Evolutionary conservation across 1,140 invertebrate genomes (phyloP), one percentile per base, ranked within the genome.

Genomic region (Drosophila albomicans): DNA sequence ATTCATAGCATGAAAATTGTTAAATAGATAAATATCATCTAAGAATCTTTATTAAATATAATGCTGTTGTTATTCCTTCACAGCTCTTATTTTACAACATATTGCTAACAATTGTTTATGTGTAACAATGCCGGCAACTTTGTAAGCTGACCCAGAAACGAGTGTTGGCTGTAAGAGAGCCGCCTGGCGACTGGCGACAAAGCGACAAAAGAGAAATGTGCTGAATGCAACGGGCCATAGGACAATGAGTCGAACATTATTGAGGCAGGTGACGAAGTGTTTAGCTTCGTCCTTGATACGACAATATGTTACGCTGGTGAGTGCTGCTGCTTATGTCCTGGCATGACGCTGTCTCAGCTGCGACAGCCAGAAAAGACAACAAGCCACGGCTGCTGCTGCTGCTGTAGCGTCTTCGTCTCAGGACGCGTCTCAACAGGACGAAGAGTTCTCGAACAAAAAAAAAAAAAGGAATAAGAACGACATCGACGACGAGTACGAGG

Each of bases 281-380:
- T 89, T 74, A 70, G 72, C 81, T 90, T 90, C 85, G 86, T 86
- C 85, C 81, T 90, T 89, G 85, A 89, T 88, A 75, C 85, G 86
- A 90, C 85, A 89, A 89, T 89, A 89, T 89, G 85, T 81, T 85
- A 82, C 62, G 59, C 62, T 79, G 59, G 57, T 75, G 63, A 68
- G 68, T 70, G 64, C 65, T 63, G 68, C 63, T 48, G 58, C 51
- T 43, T 35, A 41, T 73, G 58, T 46, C 51, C 46, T 62, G 48
- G 32, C 46, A 48, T 30, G 32, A 41, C n/a, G 10, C 8, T 41
- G 32, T 52, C 46, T 38, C 61, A 46, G 63, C 48, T 15, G 32
- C 32, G 41, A 52, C 25, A 51, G 20, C 45, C 28, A 30, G 45
- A 61, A 59, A 75, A 75, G 67, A 64, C 49, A 30, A 59, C 43